These are phyloP conservation scores for Drosophila pseudotalamancana DNA, from an alignment of 2,888 invertebrate genomes.

Conservation along the genomic window DNA sequence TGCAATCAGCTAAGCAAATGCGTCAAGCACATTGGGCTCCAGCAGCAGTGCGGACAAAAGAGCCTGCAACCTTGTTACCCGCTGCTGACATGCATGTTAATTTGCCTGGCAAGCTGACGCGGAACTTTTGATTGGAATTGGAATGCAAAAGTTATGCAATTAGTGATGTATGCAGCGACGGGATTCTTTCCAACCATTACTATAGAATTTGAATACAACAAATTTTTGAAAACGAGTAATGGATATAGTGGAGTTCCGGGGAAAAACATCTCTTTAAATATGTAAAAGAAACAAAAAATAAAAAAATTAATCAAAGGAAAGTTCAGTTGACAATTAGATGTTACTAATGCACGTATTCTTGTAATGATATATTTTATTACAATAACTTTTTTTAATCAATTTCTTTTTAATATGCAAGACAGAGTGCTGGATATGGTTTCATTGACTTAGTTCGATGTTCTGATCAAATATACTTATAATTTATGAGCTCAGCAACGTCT, in stretches of 20 bases:
- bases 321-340: too few relatives aligned
- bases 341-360: too few relatives aligned
- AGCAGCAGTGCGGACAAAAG: not conserved
- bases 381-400: too few relatives aligned
- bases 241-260: too few relatives aligned
- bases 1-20: slow-evolving; percentile 54
- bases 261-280: too few relatives aligned
- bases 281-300: too few relatives aligned
- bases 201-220: too few relatives aligned
- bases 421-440: not conserved
- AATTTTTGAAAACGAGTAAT: too few relatives aligned
- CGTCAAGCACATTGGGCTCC: slow-evolving; percentile 43
- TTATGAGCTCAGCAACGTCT: not conserved
- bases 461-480: not conserved
- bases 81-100: slow-evolving; percentile 33
- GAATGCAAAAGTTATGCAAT: not conserved
- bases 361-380: too few relatives aligned
- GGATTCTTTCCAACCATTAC: too few relatives aligned
- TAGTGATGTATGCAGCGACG: not conserved
- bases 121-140: not conserved
- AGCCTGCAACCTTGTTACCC: not conserved
- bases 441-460: not conserved
- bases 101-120: slow-evolving; percentile 27
- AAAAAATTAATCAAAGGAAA: too few relatives aligned
- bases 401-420: too few relatives aligned